A percentile compares a stretch with the other conserved stretches of the same genome.
phyloP scores from a whole-genome alignment of 2,113 vertebrate genomes.

The Willisornis vidua region DNA sequence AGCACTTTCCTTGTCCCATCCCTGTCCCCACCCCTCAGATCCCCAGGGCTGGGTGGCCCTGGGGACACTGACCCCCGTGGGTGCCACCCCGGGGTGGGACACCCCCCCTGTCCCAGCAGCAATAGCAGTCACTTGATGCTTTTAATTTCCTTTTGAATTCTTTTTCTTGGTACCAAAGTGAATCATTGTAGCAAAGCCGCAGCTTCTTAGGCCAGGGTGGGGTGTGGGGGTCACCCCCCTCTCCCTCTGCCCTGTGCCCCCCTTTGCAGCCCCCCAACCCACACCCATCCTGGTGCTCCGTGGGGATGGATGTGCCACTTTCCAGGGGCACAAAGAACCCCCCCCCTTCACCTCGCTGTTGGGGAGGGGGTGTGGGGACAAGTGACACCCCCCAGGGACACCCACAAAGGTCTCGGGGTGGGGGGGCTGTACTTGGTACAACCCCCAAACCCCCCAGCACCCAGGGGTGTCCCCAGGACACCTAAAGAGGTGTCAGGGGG shows the following conservation, averaged over 20 bases:
- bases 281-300: background rate
- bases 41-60: background rate
- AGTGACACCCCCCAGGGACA: background rate
- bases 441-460: no score
- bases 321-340: background rate
- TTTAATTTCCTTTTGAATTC: background rate
- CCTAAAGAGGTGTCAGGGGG: background rate
- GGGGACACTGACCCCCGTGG: background rate
- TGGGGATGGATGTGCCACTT: background rate
- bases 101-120: background rate
- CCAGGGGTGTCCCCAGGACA: no score
- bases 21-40: background rate
- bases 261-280: background rate
- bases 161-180: conserved; percentile 23
- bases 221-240: background rate
- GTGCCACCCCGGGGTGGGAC: background rate
- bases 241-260: background rate
- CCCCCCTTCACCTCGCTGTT: background rate
- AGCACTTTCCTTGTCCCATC: background rate
- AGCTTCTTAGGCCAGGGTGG: background rate
- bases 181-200: background rate
- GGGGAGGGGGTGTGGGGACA: background rate
- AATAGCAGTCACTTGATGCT: background rate
- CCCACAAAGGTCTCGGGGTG: background rate
- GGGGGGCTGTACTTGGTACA: background rate